Evolutionary conservation across 2,797 vertebrate genomes (phyloP).

Genomic region (Liasis olivaceus): DNA sequence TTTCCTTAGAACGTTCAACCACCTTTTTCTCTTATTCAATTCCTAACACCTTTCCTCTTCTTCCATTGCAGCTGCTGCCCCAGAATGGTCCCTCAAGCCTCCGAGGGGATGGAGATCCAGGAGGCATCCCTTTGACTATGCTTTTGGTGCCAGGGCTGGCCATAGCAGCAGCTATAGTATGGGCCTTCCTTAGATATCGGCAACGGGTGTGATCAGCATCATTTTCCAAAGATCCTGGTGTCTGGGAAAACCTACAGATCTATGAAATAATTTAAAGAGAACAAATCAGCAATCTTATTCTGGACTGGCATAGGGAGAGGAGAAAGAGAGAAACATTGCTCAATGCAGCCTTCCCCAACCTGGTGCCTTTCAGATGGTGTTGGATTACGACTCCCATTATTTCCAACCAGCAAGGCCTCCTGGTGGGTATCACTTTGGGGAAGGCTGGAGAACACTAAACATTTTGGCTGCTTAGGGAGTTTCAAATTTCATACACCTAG

Average conservation of each 20-base stretch:
- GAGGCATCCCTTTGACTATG: conserved; percentile 69
- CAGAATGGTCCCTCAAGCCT: conserved; percentile 75
- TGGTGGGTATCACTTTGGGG: background rate
- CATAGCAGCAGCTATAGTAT: conserved; percentile 59
- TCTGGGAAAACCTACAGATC: conserved; percentile 49
- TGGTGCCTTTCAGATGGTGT: background rate
- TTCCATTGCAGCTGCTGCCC: conserved; percentile 71
- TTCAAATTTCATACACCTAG: conserved; percentile 50
- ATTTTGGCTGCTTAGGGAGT: conserved; percentile 41
- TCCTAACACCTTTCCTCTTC: conserved; percentile 41
- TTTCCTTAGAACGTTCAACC: background rate
- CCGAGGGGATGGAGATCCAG: conserved; percentile 70
- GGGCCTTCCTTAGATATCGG: conserved; percentile 74
- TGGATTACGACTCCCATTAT: background rate
- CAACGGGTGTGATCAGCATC: conserved; percentile 66
- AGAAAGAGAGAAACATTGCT: conserved; percentile 54
- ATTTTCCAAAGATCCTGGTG: conserved; percentile 47
- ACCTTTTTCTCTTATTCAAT: background rate
- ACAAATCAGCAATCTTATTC: conserved; percentile 63
- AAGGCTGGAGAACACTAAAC: background rate
- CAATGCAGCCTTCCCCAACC: conserved; percentile 29
- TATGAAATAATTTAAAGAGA: conserved; percentile 67
- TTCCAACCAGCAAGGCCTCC: background rate
- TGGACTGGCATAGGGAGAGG: conserved; percentile 56
- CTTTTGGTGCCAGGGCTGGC: conserved; percentile 75